phyloP scores from a whole-genome alignment of 2,113 vertebrate genomes.

The western clawed frog (Xenopus tropicalis) region UCB_Xtro_10.0 CM004448.2:55494001-55494500 shows the following conservation, averaged over 20 bases:
- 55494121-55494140: constrained; percentile 38
- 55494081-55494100: constrained; percentile 38
- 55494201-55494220: constrained; percentile 41
- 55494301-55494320: constrained; percentile 11
- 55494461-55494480: no score
- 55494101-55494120: constrained; percentile 43
- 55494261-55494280: constrained; percentile 30
- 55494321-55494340: no score
- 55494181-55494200: constrained; percentile 24
- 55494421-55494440: no score
- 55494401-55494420: no score
- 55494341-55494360: no score
- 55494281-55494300: constrained; percentile 19
- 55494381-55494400: no score
- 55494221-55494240: constrained; percentile 37
- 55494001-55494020: constrained; percentile 17
- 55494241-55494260: constrained; percentile 41
- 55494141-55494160: constrained; percentile 30
- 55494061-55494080: constrained; percentile 45
- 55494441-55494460: no score
- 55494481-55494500: no score
- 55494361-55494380: no score
- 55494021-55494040: constrained; percentile 20
- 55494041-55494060: constrained; percentile 22
- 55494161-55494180: constrained; percentile 36